These are phyloP conservation scores for Pangasius sanitwongsei DNA, from an alignment of 2,797 vertebrate genomes.

Conservation along the genomic window DNA sequence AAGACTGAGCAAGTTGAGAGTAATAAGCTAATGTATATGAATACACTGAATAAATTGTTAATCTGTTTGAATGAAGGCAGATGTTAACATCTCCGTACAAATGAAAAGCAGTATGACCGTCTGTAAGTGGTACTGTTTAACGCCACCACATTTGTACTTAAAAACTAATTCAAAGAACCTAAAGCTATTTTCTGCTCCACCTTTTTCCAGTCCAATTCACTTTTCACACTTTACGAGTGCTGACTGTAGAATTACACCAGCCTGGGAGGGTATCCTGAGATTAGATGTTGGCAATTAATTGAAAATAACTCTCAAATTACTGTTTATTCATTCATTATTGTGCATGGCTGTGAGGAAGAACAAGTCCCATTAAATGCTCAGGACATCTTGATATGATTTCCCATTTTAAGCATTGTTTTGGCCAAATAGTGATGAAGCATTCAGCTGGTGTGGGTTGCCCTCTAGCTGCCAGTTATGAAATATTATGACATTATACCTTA, in stretches of 20 bases:
- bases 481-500: constrained; percentile 62
- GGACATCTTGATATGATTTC: constrained; percentile 58
- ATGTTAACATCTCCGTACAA: constrained; percentile 9
- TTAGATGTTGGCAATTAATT: constrained; percentile 68
- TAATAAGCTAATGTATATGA: background rate
- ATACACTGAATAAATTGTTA: background rate
- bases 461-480: constrained; percentile 78
- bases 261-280: background rate
- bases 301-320: constrained; percentile 63
- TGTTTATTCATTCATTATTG: constrained; percentile 42
- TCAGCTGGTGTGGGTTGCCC: constrained; percentile 79
- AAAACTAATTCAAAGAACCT: constrained; percentile 26
- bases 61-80: constrained; percentile 4
- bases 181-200: constrained; percentile 28
- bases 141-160: background rate
- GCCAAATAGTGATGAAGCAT: constrained; percentile 58
- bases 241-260: constrained; percentile 14
- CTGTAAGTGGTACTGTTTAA: background rate
- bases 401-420: constrained; percentile 60
- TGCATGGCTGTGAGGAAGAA: constrained; percentile 42
- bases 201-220: background rate
- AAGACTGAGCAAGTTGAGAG: constrained; percentile 34
- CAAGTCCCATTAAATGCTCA: constrained; percentile 27
- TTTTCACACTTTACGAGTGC: constrained; percentile 2
- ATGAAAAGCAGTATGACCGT: background rate